These are phyloP conservation scores for Trachelus stipa DNA, from an alignment of 2,888 invertebrate genomes.

Conservation along the genomic window DNA sequence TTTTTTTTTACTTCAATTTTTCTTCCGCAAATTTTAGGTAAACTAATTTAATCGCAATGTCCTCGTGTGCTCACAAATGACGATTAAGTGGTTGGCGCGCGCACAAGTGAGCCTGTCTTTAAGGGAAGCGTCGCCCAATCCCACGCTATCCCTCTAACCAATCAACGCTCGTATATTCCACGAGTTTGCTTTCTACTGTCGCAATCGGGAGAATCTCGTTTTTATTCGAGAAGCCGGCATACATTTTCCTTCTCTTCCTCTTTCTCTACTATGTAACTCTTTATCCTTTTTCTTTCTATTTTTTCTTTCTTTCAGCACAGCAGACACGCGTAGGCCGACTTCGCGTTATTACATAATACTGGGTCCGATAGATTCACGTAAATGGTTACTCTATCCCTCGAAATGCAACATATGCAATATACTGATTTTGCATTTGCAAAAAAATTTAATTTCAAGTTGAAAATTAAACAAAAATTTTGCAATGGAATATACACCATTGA, in stretches of 20 bases:
- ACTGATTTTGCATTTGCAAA: no score
- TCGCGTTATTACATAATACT: neutral
- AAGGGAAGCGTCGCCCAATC: slow-evolving; percentile 33
- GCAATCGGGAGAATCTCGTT: slow-evolving; percentile 9
- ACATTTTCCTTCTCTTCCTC: neutral
- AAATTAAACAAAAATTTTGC: neutral
- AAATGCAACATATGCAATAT: neutral
- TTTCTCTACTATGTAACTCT: neutral
- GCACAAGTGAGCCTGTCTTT: slow-evolving; percentile 35
- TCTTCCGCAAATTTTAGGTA: neutral
- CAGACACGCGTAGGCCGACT: neutral
- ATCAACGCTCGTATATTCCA: slow-evolving; percentile 12
- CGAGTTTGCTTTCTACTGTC: slow-evolving; percentile 29
- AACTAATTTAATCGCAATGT: neutral
- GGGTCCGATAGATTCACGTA: neutral
- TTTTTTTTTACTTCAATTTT: neutral
- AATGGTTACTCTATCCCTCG: neutral
- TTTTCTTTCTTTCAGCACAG: neutral
- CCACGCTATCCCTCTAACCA: slow-evolving; percentile 27
- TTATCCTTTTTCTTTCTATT: neutral
- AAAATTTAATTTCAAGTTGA: no score
- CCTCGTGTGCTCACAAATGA: slow-evolving; percentile 14
- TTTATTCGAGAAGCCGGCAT: neutral
- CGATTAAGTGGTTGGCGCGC: slow-evolving; percentile 34
- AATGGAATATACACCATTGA: neutral